phyloP scores from a whole-genome alignment of 2,888 invertebrate genomes.

The Fragum sueziense region DNA sequence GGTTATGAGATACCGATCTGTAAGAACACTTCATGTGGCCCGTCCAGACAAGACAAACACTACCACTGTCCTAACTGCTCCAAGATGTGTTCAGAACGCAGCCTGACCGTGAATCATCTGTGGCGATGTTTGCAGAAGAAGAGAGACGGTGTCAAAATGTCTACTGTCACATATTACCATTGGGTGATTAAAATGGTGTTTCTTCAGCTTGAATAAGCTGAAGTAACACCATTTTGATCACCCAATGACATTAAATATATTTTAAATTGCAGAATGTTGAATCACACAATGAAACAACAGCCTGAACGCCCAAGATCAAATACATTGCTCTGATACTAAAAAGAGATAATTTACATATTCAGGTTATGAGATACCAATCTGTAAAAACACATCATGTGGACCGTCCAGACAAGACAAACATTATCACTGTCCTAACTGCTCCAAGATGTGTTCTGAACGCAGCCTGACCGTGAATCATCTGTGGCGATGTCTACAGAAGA shows the following conservation, averaged over 20 bases:
- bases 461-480: slow-evolving; percentile 68
- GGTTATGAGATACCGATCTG: slow-evolving; percentile 64
- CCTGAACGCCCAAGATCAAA: too few species aligned
- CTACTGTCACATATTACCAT: too few species aligned
- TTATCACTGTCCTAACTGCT: slow-evolving; percentile 72
- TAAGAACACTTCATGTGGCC: slow-evolving; percentile 40
- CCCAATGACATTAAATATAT: too few species aligned
- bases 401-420: slow-evolving; percentile 53
- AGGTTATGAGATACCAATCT: slow-evolving; percentile 64
- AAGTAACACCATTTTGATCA: too few species aligned
- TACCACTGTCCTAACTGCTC: slow-evolving; percentile 72
- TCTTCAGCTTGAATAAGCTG: too few species aligned
- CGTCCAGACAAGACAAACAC: slow-evolving; percentile 53
- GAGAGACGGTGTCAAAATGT: background rate
- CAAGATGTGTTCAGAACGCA: slow-evolving; percentile 57
- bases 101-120: slow-evolving; percentile 67
- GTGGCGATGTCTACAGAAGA: slow-evolving; percentile 68
- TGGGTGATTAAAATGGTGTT: too few species aligned
- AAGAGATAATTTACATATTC: too few species aligned
- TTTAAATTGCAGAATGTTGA: too few species aligned
- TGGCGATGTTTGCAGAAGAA: slow-evolving; percentile 69
- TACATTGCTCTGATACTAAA: too few species aligned
- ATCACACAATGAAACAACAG: too few species aligned
- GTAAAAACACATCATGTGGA: slow-evolving; percentile 45
- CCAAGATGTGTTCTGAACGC: slow-evolving; percentile 55